Evolutionary conservation across 2,797 vertebrate genomes (phyloP), one percentile per base, ranked within the genome.

Genomic region (Cetoscarus ocellatus): DNA sequence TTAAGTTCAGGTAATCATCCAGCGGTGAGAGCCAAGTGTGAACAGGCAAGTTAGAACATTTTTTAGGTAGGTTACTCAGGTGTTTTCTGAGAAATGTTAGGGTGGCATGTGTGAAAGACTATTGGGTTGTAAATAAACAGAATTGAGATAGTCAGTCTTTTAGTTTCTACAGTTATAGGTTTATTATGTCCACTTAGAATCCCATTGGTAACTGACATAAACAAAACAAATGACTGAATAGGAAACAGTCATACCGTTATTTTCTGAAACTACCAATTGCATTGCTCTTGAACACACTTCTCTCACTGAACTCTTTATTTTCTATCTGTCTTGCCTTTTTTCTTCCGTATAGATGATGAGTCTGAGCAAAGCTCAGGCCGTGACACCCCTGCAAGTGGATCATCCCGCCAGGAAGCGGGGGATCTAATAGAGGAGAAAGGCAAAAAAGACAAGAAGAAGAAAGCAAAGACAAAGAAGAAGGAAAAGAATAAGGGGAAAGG

Each of bases 311-410:
- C 53, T 27, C 19, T 54, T 3, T 2, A 55, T 54, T 45, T 43
- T 50, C 14, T 1, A 34, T 57, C 45, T 15, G 60, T 15, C 0
- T 59, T 11, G 10, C 45, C 15, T 19, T 45, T 17, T 51, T 40
- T 6, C 0, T 43, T 54, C 38, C 34, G 18, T 39, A 9, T 7
- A 98, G 97, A 98, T 48, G 94, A 95, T n/a, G 92, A 92, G 52
- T 97, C 98, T 6, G 97, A 99, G 83, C 95, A 88, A 72, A 99
- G 97, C 73, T 98, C 96, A 43, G 96, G 96, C 70, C 94, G 94
- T 40, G 97, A 96, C 87, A 93, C 94, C 61, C 96, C 95, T 7
- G 96, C 95, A 45, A 95, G 94, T 74, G 95, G 95, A 80, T 96
- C 95, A 3, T 90, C 88, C 13, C 89, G 91, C 80, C 94, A 93